phyloP scores from a whole-genome alignment of 1,140 invertebrate genomes.

The Paralvinella palmiformis region DNA sequence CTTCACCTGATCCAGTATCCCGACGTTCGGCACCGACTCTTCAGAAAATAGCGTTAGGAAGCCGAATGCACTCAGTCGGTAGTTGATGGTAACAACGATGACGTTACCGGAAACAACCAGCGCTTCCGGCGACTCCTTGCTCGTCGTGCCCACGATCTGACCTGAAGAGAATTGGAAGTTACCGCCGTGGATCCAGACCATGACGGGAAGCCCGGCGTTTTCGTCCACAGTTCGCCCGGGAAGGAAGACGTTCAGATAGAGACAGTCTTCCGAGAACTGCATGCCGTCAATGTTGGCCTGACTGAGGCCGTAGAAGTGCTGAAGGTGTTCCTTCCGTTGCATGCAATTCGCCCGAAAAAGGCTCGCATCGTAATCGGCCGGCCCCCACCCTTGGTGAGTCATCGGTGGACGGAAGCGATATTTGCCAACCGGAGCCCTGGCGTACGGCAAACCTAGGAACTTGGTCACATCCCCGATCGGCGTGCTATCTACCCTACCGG shows the following conservation, averaged over 20 bases:
- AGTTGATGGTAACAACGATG: neutral
- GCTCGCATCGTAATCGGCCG: neutral
- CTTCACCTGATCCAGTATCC: constrained; percentile 30
- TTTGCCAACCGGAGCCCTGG: neutral
- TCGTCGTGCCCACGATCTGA: neutral
- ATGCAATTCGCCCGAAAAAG: neutral
- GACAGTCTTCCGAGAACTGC: neutral
- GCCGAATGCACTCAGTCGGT: neutral
- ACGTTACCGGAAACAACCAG: neutral
- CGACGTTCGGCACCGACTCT: constrained; percentile 29
- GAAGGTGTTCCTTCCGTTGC: neutral
- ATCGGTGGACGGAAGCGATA: neutral
- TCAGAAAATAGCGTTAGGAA: neutral
- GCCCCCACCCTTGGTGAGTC: neutral
- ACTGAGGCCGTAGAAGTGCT: neutral
- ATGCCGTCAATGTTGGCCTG: neutral
- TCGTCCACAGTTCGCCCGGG: neutral
- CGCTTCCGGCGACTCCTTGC: neutral
- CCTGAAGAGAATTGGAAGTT: neutral
- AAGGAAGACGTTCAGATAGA: neutral
- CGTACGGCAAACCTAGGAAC: neutral
- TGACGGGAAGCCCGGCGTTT: neutral
- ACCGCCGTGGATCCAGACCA: neutral
- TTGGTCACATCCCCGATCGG: neutral
- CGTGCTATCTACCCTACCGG: too few species aligned